Conservation (phyloP, 2,113 vertebrate species). For the Piprites chloris region DNA sequence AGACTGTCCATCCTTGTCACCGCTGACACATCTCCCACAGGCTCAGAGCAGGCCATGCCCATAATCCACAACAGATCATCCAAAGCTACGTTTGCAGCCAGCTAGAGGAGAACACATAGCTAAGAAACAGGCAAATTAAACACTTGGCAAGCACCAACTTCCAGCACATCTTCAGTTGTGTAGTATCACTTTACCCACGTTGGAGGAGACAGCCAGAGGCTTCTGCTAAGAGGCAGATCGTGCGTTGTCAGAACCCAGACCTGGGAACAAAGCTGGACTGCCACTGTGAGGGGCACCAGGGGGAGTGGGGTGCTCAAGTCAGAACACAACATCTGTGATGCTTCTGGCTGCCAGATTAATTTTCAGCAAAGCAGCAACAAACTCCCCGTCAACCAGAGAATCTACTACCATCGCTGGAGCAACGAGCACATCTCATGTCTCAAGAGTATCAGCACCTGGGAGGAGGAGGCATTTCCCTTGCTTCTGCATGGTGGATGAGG, state of each 20-base stretch:
- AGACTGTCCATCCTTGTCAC: background rate
- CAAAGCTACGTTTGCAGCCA: background rate
- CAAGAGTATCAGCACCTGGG: background rate
- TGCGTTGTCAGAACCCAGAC: background rate
- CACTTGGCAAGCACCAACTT: background rate
- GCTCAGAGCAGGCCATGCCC: background rate
- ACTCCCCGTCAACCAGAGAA: background rate
- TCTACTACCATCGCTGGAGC: background rate
- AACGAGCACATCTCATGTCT: background rate
- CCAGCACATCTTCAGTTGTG: background rate
- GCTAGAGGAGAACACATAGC: background rate
- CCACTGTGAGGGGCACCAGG: background rate
- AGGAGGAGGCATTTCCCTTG: background rate
- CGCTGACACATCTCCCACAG: background rate
- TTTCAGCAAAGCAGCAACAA: background rate
- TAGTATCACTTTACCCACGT: background rate
- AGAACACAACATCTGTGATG: background rate
- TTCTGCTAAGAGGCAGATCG: background rate
- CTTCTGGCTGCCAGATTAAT: constrained; percentile 8
- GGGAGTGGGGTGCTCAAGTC: background rate
- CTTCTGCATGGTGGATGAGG: background rate
- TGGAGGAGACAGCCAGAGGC: background rate
- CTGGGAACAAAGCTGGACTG: background rate
- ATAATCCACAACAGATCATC: background rate
- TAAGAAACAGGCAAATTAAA: background rate